Base-by-base conservation (phyloP, 2,797 vertebrate species). In the Rachycentron canadum region DNA sequence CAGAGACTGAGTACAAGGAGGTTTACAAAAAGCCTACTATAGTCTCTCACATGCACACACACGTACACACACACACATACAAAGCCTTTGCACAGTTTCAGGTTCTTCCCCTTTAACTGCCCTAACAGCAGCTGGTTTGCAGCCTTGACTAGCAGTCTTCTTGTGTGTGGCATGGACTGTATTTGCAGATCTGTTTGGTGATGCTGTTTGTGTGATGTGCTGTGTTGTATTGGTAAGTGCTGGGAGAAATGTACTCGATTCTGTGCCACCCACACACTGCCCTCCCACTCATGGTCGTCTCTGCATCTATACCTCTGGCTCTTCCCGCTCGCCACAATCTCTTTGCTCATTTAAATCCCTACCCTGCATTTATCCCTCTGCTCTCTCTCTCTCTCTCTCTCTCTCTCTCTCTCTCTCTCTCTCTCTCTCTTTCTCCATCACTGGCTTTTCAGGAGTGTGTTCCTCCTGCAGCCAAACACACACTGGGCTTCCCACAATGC, bases 221-320 rank as follows among this genome's bases (percentile, higher is more conserved):
- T 82, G 62, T 90, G 92, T 91, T 94, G 91, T 93, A 91, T 88
- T 93, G 92, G 91, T 95, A 94, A 95, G 93, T 95, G 94, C 93
- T 95, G 92, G 93, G 94, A 95, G 93, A 95, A 95, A 95, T 94
- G 92, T 94, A 94, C 94, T 95, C 92, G 92, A 93, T 95, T 95
- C 93, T 93, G 88, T 91, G 87, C 94, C 93, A 91, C 95, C 95
- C 95, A 95, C 95, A 89, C 93, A 80, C 84, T 73, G 90, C 92
- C 90, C 92, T 94, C 94, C 92, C 92, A 94, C 94, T 94, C 93
- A 91, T 30, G 89, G 91, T 90, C 92, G 92, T 94, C 93, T 94
- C 91, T 92, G 93, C 92, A 92, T 94, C 92, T 93, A 92, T 95
- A 94, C 94, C 94, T 95, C 93, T 94, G 93, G 94, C 94, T 95